Conservation (phyloP, 2,113 vertebrate species). For the Psophia crepitans region DNA sequence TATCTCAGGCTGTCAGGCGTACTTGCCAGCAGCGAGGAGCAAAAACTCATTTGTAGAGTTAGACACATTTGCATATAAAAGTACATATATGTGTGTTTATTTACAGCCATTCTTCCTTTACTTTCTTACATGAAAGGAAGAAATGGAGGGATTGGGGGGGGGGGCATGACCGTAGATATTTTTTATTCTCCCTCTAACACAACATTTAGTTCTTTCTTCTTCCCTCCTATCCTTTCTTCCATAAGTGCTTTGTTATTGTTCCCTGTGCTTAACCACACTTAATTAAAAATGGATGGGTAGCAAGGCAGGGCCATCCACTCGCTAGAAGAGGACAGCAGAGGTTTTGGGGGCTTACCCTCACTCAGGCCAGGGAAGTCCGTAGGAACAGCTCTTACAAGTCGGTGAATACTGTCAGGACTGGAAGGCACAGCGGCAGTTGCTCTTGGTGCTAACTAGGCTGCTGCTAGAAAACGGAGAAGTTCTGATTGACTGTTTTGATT, state of each 20-base stretch:
- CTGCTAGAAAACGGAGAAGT: background rate
- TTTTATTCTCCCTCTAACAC: background rate
- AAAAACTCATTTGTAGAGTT: slow-evolving; percentile 33
- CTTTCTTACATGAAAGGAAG: background rate
- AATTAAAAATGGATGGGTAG: background rate
- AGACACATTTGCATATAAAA: slow-evolving; percentile 49
- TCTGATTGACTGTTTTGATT: background rate
- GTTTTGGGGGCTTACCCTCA: background rate
- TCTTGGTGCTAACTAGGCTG: background rate
- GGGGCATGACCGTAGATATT: background rate
- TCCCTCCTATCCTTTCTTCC: background rate
- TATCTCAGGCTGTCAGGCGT: slow-evolving; percentile 46
- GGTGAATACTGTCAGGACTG: background rate
- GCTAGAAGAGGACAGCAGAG: background rate
- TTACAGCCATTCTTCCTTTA: background rate
- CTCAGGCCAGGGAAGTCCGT: background rate
- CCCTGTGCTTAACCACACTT: background rate
- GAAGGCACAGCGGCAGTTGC: background rate
- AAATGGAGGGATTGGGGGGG: background rate
- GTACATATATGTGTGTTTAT: background rate
- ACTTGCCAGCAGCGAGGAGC: background rate
- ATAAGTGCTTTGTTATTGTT: background rate
- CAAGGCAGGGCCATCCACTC: background rate
- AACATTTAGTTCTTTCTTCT: background rate
- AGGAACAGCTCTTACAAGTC: background rate